Conservation (phyloP, 2,113 vertebrate species). For the Malurus elegans region DNA sequence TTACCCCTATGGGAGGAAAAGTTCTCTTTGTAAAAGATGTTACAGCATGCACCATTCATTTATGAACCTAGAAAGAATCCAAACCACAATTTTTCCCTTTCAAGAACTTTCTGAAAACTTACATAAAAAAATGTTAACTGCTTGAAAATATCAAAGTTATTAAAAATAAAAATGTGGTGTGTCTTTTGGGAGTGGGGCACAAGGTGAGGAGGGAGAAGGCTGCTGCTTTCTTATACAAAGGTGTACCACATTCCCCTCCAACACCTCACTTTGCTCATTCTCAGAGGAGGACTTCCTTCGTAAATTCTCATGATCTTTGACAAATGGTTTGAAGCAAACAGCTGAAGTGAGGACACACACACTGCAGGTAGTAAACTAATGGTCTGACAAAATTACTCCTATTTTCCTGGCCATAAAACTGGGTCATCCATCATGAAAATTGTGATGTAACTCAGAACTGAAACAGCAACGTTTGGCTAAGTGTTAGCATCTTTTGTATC, state of each 20-base stretch:
- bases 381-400: neutral
- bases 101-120: neutral
- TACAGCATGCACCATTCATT: neutral
- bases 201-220: neutral
- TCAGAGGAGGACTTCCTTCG: neutral
- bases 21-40: constrained; percentile 3
- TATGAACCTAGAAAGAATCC: neutral
- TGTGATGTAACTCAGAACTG: neutral
- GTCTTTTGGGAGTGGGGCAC: neutral
- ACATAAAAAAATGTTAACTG: neutral
- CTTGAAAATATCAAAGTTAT: neutral
- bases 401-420: neutral
- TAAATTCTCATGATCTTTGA: neutral
- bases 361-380: neutral
- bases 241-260: neutral
- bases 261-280: neutral
- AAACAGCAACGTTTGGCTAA: neutral
- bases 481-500: neutral
- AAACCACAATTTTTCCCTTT: neutral
- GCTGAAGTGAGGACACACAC: neutral
- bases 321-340: neutral
- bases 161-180: neutral
- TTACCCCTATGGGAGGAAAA: constrained; percentile 28
- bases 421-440: neutral
- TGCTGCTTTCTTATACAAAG: neutral